Evolutionary conservation across 2,888 invertebrate species (phyloP), one percentile per base, ranked within the genome.

Genomic region (Saturnia pavonia): DNA sequence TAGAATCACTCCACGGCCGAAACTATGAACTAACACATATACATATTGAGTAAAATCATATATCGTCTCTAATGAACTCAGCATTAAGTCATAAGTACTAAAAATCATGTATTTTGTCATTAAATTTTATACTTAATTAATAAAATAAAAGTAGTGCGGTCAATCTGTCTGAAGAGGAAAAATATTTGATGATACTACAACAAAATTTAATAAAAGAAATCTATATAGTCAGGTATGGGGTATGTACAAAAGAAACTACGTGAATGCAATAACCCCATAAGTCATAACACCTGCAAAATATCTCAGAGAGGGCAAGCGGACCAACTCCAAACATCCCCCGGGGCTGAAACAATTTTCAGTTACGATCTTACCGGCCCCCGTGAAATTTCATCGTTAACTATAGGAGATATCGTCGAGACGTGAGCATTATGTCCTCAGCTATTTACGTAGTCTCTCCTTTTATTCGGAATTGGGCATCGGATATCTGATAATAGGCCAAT

Each of bases 331-430:
- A 76, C 77, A 76, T 82, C 87, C 82, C 76, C 73, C 76, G 89
- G 87, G 86, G 78, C 82, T 81, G 79, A 87, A 88, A 91, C 90
- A 91, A 90, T 91, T 91, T 91, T 85, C 90, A 88, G 87, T 88
- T 87, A 87, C 88, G 88, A 82, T 82, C 81, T 80, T 73, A 78
- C 80, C 77, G 79, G 77, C 74, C 77, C 78, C 78, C 78, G 43
- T n/a, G 19, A 65, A 69, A 67, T 70, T 67, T 70, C 70, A 54
- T 70, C 65, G 54, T 70, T 70, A 70, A 67, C 70, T 82, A 87
- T 86, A 84, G 78, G 86, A 90, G 88, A 90, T 91, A 91, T 91
- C 80, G 88, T 82, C 68, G 79, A 76, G 74, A 91, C 90, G 91
- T 91, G 91, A 82, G 83, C 78, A 77, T 78, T 65, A 65, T 40